These are phyloP conservation scores for Charina bottae DNA, from an alignment of 2,113 vertebrate genomes.

Conservation along the genomic window DNA sequence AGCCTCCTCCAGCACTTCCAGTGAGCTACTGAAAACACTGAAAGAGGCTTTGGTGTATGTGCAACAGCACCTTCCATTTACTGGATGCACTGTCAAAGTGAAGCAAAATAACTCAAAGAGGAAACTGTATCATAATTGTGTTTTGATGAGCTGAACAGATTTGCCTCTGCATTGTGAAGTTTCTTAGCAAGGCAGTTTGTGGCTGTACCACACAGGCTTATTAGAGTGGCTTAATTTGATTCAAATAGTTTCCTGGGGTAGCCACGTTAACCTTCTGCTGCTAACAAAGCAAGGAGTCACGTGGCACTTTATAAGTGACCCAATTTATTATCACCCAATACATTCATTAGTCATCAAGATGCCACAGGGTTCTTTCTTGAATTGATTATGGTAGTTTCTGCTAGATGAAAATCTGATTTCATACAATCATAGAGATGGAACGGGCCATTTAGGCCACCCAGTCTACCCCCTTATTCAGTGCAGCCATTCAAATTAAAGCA, in stretches of 20 bases:
- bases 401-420: neutral
- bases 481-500: neutral
- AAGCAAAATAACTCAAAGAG: neutral
- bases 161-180: neutral
- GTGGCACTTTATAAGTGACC: neutral
- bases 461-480: neutral
- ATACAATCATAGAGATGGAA: neutral
- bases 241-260: neutral
- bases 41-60: neutral
- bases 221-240: neutral
- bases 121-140: neutral
- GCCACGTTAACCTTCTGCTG: neutral
- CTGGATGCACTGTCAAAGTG: neutral
- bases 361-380: neutral
- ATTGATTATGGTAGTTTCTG: neutral
- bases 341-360: neutral
- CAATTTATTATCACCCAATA: neutral
- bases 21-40: neutral
- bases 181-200: neutral
- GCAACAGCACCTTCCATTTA: neutral
- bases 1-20: neutral
- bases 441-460: neutral
- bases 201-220: neutral
- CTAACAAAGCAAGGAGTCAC: neutral
- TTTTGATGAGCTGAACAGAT: neutral